Evolutionary conservation across 2,113 vertebrate genomes (phyloP).

Genomic region (Morone saxatilis): DNA sequence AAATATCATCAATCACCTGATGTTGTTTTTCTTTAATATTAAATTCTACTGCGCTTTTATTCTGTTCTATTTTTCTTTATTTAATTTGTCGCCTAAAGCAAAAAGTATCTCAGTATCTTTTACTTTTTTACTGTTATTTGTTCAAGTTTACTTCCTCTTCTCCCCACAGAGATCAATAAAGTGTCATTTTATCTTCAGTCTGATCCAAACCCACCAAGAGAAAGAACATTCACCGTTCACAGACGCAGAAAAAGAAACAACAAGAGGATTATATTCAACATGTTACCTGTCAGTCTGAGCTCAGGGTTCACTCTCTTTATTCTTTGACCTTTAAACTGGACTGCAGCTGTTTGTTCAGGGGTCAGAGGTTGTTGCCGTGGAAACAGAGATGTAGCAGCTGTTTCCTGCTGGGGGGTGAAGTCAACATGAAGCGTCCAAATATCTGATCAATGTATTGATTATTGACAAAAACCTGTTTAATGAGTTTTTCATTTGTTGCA

Average conservation of each 20-base stretch:
- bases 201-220: no score
- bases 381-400: background rate
- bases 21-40: no score
- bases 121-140: no score
- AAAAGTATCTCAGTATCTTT: no score
- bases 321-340: no score
- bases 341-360: background rate
- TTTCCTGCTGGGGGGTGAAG: background rate
- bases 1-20: no score
- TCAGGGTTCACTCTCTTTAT: background rate
- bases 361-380: background rate
- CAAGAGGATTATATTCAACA: background rate
- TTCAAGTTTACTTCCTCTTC: background rate
- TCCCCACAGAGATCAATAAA: background rate
- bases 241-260: background rate
- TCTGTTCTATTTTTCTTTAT: no score
- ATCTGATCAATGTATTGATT: background rate
- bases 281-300: background rate
- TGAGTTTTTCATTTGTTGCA: background rate
- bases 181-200: background rate
- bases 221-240: no score
- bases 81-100: no score
- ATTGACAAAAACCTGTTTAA: background rate
- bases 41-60: no score
- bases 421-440: background rate